A percentile compares a stretch with the other conserved stretches of the same genome.
phyloP scores from a whole-genome alignment of 53 echinoderm and acorn worm genomes.

The Apostichopus leukothele region DNA sequence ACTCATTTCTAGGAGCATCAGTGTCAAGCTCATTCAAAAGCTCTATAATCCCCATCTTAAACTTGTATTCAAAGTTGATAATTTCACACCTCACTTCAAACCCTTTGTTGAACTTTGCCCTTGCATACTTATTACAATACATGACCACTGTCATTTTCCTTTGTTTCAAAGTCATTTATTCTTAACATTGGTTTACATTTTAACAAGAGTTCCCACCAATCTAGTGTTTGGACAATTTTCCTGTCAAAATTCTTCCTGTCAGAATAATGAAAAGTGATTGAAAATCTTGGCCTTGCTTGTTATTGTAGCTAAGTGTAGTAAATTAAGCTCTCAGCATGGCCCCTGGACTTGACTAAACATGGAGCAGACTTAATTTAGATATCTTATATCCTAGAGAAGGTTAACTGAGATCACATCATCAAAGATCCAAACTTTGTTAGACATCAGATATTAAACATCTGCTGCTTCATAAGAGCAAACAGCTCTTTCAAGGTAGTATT shows the following conservation, averaged over 20 bases:
- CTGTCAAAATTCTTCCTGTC: conserved; percentile 18
- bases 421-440: conserved; percentile 25
- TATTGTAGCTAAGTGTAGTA: conserved; percentile 46
- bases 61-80: no score
- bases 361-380: conserved; percentile 23
- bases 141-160: conserved; percentile 13
- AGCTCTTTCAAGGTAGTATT: background rate
- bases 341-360: conserved; percentile 40
- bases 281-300: conserved; percentile 32
- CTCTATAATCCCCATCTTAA: no score
- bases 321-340: conserved; percentile 40
- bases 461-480: background rate
- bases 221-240: background rate
- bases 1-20: no score
- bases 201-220: background rate
- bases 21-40: no score
- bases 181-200: background rate
- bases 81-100: no score
- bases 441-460: conserved; percentile 41
- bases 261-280: conserved; percentile 27
- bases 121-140: background rate
- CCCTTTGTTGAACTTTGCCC: no score
- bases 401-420: conserved; percentile 13
- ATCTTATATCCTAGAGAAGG: conserved; percentile 29
- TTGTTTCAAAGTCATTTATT: conserved; percentile 16